Conservation (phyloP, 2,797 vertebrate species). For the Sorex maritimensis region DNA sequence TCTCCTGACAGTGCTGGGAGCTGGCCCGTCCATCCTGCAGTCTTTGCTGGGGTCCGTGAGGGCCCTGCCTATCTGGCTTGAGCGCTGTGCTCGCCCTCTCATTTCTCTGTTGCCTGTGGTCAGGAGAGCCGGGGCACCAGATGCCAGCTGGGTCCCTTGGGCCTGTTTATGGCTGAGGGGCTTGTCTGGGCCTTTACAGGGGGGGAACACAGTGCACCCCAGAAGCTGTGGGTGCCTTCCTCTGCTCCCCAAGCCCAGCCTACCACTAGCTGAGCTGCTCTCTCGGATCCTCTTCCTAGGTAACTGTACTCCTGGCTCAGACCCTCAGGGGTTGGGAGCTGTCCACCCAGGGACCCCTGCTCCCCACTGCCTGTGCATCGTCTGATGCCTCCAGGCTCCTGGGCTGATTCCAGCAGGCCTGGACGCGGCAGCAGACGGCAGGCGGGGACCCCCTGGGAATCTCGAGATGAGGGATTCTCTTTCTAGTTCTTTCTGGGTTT, state of each 20-base stretch:
- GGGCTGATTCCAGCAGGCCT: constrained; percentile 29
- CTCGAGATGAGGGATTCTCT: constrained; percentile 71
- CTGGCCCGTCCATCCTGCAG: no score
- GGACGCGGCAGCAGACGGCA: not conserved
- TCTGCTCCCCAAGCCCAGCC: no score
- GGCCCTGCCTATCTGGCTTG: no score
- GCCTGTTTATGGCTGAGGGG: not conserved
- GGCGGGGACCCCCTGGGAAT: not conserved
- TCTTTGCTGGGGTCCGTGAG: not conserved
- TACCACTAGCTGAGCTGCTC: not conserved
- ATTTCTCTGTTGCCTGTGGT: no score
- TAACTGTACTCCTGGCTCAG: constrained; percentile 2
- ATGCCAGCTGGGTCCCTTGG: no score
- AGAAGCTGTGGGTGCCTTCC: not conserved
- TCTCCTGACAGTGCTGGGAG: not conserved
- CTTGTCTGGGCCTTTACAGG: no score
- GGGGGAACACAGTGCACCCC: not conserved
- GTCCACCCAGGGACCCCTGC: not conserved
- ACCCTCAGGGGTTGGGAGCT: not conserved
- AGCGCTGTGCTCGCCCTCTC: no score
- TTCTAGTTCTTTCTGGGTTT: constrained; percentile 59
- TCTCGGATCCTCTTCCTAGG: not conserved
- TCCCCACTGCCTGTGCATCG: not conserved
- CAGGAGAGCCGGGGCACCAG: no score
- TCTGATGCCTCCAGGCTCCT: not conserved